Evolutionary conservation across 2,888 invertebrate species (phyloP).

Genomic region (Pollenia angustigena): DNA sequence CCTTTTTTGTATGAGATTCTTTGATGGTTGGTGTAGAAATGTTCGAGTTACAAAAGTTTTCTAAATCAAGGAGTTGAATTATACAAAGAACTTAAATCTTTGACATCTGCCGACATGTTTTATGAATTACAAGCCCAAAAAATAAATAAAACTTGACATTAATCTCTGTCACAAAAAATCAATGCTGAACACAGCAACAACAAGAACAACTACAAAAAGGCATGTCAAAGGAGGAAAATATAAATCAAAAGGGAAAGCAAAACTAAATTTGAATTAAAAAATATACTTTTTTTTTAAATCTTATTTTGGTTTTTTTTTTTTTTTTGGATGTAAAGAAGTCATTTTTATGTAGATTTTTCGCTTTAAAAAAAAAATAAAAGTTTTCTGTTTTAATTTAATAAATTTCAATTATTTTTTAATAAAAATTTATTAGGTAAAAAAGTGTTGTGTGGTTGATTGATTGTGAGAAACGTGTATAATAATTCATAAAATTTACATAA

Average conservation of each 20-base stretch:
- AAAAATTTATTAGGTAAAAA: conserved; percentile 33
- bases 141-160: conserved; percentile 77
- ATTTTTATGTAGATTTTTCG: background rate
- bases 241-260: background rate
- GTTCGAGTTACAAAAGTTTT: conserved; percentile 23
- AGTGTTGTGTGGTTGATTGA: conserved; percentile 25
- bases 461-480: conserved; percentile 22
- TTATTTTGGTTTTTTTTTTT: no score
- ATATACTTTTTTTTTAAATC: no score
- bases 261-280: background rate
- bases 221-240: background rate
- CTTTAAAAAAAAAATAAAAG: background rate
- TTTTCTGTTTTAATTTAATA: background rate
- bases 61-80: conserved; percentile 32
- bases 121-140: conserved; percentile 63
- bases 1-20: background rate
- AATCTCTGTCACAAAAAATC: conserved; percentile 81
- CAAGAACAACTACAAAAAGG: conserved; percentile 13
- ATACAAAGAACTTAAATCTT: conserved; percentile 61
- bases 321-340: no score
- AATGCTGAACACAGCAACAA: conserved; percentile 66
- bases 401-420: conserved; percentile 20
- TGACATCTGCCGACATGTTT: conserved; percentile 81
- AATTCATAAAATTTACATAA: conserved; percentile 20
- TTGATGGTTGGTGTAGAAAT: background rate